phyloP scores from a whole-genome alignment of 2,888 invertebrate genomes.

The Napeogenes inachia region DNA sequence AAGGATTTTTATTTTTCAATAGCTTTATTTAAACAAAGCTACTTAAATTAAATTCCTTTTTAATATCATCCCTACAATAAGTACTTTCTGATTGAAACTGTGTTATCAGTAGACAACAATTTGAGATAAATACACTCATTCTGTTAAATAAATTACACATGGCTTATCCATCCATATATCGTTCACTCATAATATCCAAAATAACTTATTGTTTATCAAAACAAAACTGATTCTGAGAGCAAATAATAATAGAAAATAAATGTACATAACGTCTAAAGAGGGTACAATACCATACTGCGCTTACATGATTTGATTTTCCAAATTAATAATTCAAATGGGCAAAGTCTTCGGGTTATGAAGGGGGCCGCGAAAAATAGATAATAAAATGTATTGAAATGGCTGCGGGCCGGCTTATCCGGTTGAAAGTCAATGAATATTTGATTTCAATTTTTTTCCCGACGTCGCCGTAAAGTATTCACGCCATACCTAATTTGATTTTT shows the following conservation, averaged over 20 bases:
- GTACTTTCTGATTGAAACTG: constrained; percentile 33
- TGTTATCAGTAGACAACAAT: background rate
- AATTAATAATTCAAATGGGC: constrained; percentile 45
- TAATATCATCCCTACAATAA: constrained; percentile 56
- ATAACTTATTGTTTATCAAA: background rate
- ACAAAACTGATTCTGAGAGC: background rate
- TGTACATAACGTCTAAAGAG: constrained; percentile 23
- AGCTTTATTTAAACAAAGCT: constrained; percentile 65
- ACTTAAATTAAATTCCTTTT: constrained; percentile 61
- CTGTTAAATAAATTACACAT: no score
- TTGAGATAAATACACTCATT: no score
- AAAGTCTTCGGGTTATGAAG: constrained; percentile 47
- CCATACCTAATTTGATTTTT: constrained; percentile 78
- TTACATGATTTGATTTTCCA: constrained; percentile 35
- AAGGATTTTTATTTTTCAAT: constrained; percentile 65
- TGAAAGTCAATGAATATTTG: constrained; percentile 78
- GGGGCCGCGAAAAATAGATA: constrained; percentile 70
- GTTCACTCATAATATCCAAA: no score
- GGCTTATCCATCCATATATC: no score
- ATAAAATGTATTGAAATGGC: constrained; percentile 77
- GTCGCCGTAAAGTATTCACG: constrained; percentile 76
- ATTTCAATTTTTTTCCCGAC: constrained; percentile 77
- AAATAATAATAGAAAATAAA: constrained; percentile 8
- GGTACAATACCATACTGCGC: constrained; percentile 26
- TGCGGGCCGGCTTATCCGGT: constrained; percentile 76